A percentile compares a stretch with the other conserved stretches of the same genome.
These are phyloP conservation scores for Propithecus deckenii DNA, from an alignment of 2,797 vertebrate species.

Conservation along the genomic window DNA sequence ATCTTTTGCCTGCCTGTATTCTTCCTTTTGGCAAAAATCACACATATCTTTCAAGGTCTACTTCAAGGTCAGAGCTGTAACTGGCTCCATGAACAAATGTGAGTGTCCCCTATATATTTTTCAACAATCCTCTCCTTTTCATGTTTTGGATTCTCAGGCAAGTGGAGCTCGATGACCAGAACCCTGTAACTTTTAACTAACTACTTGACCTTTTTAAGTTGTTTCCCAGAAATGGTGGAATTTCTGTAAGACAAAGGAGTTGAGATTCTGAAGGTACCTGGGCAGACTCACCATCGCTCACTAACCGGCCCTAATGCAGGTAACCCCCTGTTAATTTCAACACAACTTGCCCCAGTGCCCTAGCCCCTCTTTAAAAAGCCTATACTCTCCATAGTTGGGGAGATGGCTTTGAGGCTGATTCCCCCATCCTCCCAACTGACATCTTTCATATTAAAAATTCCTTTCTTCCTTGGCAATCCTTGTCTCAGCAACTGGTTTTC, in stretches of 20 bases:
- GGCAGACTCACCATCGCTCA: neutral
- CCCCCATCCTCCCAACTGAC: neutral
- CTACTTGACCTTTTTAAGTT: neutral
- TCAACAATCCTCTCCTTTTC: neutral
- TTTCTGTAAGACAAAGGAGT: neutral
- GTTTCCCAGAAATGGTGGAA: neutral
- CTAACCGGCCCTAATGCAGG: neutral
- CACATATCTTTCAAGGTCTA: neutral
- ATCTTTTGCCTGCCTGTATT: neutral
- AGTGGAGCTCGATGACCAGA: neutral
- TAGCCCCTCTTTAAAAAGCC: neutral
- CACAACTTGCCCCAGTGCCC: neutral
- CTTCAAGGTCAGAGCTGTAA: neutral
- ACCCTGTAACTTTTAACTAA: neutral
- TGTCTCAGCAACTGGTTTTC: neutral
- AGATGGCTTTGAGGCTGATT: neutral
- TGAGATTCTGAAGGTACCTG: neutral
- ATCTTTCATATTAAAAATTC: neutral
- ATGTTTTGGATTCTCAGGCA: neutral
- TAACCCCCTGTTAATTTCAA: neutral
- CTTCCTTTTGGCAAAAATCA: slow-evolving; percentile 31
- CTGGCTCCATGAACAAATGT: neutral
- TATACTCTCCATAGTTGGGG: neutral
- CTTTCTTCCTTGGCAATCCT: neutral
- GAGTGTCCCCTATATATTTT: neutral